A percentile compares a stretch with the other conserved stretches of the same genome.
Evolutionary conservation across 2,797 vertebrate genomes (phyloP).

Genomic region (Pitangus sulphuratus): DNA sequence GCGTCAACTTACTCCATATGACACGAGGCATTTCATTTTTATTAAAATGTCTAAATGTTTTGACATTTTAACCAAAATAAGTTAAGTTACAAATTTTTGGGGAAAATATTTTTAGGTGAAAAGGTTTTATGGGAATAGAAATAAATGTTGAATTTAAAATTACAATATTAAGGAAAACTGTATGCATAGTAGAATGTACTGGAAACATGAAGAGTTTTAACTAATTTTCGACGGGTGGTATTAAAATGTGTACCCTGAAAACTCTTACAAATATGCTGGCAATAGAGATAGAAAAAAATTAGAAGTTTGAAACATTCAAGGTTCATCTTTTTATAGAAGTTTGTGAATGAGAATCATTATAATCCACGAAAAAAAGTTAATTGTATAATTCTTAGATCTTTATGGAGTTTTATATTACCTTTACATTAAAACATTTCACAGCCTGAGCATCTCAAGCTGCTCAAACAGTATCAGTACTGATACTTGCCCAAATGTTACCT

Average conservation of each 20-base stretch:
- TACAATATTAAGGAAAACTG: not conserved
- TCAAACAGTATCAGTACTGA: not conserved
- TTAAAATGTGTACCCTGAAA: not conserved
- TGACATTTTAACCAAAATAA: not conserved
- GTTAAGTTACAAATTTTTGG: not conserved
- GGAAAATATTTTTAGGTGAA: not conserved
- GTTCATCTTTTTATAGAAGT: not conserved
- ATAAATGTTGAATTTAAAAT: not conserved
- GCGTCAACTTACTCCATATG: not conserved
- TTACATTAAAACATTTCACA: not conserved
- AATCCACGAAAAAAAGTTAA: not conserved
- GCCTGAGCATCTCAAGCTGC: not conserved
- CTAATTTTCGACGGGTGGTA: accelerated
- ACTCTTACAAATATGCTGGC: accelerated
- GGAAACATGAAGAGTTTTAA: not conserved
- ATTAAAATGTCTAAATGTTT: not conserved
- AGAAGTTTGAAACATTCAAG: not conserved
- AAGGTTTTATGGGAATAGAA: not conserved
- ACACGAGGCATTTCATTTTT: not conserved
- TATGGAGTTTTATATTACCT: not conserved
- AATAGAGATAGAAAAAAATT: not conserved
- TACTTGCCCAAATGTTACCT: not conserved
- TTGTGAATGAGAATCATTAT: not conserved
- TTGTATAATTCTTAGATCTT: not conserved
- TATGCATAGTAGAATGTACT: not conserved